Percentiles rank a stretch among this genome's conserved stretches.
phyloP scores from a whole-genome alignment of 2,888 invertebrate genomes.

The Mythimna lalbum region DNA sequence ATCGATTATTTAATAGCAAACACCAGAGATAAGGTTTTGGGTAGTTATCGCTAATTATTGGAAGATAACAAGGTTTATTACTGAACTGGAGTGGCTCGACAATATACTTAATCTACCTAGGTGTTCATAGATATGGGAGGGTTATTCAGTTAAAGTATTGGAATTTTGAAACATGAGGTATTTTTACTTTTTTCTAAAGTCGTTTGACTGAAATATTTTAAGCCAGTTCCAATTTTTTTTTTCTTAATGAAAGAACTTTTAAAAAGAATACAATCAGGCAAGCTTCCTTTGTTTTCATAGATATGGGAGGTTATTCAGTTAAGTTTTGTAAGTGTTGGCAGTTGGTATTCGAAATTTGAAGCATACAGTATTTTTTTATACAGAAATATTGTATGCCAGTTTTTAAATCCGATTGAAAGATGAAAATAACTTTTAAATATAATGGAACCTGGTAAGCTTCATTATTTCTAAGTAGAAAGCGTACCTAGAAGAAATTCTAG shows the following conservation, averaged over 20 bases:
- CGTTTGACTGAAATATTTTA: neutral
- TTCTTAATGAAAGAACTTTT: no score
- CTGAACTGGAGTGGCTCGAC: constrained; percentile 81
- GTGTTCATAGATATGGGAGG: constrained; percentile 62
- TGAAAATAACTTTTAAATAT: neutral
- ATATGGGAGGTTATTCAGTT: constrained; percentile 56
- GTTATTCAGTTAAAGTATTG: constrained; percentile 35
- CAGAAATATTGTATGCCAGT: neutral
- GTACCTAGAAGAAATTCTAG: neutral
- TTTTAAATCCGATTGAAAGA: neutral
- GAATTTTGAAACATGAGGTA: neutral
- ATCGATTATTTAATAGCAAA: constrained; percentile 91
- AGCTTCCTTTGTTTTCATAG: constrained; percentile 52
- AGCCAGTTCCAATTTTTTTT: neutral
- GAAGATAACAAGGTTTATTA: constrained; percentile 86
- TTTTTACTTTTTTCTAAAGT: neutral
- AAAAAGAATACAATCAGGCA: no score
- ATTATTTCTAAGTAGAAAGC: neutral
- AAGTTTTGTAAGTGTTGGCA: constrained; percentile 7
- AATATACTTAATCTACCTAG: constrained; percentile 73
- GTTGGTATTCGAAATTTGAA: neutral
- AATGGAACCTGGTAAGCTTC: neutral
- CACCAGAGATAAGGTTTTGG: constrained; percentile 86
- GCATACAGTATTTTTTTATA: neutral
- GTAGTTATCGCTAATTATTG: constrained; percentile 89